A percentile compares a stretch with the other conserved stretches of the same genome.
phyloP scores from a whole-genome alignment of 2,797 vertebrate species.

The Protonibea diacanthus region DNA sequence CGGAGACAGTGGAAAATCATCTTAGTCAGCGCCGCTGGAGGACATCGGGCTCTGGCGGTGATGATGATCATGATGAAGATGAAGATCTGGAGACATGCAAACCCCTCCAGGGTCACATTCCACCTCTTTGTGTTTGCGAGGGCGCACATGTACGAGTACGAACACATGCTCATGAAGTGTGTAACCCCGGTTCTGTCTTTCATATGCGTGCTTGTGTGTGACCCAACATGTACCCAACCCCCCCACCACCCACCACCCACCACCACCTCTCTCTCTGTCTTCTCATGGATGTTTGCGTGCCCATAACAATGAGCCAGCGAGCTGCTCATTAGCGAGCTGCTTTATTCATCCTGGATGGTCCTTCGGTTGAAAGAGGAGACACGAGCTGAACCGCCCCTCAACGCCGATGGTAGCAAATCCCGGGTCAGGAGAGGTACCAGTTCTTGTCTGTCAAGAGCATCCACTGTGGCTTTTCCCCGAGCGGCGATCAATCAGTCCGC shows the following conservation, averaged over 20 bases:
- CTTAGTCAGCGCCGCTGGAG: constrained; percentile 50
- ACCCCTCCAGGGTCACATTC: constrained; percentile 70
- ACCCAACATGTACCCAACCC: constrained; percentile 28
- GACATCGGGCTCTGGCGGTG: constrained; percentile 40
- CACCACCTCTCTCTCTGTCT: neutral
- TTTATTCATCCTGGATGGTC: constrained; percentile 55
- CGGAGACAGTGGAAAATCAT: constrained; percentile 72
- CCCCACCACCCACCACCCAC: no score
- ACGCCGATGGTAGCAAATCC: constrained; percentile 21
- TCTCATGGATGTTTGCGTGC: constrained; percentile 56
- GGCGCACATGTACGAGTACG: constrained; percentile 3
- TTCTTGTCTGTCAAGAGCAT: constrained; percentile 28
- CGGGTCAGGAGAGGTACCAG: constrained; percentile 42
- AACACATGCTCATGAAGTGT: constrained; percentile 18
- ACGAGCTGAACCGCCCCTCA: neutral
- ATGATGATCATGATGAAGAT: constrained; percentile 54
- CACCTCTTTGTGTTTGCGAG: constrained; percentile 13
- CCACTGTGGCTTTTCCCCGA: constrained; percentile 19
- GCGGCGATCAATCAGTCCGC: constrained; percentile 24
- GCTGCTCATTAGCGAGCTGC: constrained; percentile 59
- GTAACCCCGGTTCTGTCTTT: neutral
- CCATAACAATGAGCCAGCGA: constrained; percentile 56
- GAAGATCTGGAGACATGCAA: constrained; percentile 69
- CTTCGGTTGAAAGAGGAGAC: constrained; percentile 60
- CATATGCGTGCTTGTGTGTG: constrained; percentile 11